Evolutionary conservation across 2,797 vertebrate species (phyloP).

Genomic region (Myripristis murdjan): DNA sequence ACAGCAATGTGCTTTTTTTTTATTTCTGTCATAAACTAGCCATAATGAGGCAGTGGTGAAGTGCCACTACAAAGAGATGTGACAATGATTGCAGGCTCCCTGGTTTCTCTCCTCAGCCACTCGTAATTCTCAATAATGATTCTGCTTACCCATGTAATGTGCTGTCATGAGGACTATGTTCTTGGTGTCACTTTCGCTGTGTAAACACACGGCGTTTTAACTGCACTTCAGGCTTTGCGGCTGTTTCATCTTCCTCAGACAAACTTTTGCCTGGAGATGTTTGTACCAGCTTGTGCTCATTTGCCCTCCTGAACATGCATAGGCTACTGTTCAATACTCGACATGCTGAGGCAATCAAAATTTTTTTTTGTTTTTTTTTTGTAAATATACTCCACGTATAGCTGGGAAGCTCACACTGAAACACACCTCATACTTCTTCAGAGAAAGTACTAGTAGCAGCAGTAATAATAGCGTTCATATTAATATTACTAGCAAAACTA

Average conservation of each 20-base stretch:
- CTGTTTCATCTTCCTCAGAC: neutral
- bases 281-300: neutral
- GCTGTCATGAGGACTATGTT: constrained; percentile 6
- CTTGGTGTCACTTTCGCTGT: neutral
- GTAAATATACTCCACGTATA: neutral
- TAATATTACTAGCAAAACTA: too few relatives aligned
- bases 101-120: constrained; percentile 43
- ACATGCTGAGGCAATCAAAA: neutral
- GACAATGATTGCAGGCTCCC: constrained; percentile 56
- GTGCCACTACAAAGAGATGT: constrained; percentile 54
- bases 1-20: constrained; percentile 52
- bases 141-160: constrained; percentile 47
- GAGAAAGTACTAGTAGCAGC: too few relatives aligned
- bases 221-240: neutral
- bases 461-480: too few relatives aligned
- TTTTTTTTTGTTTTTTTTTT: too few relatives aligned
- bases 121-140: constrained; percentile 59
- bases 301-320: neutral
- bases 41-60: constrained; percentile 71
- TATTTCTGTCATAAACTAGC: constrained; percentile 67
- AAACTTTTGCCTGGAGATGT: neutral
- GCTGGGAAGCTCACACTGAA: too few relatives aligned
- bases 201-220: constrained; percentile 21
- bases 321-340: too few relatives aligned
- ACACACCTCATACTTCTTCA: too few relatives aligned